These are phyloP conservation scores for Bolinopsis microptera DNA, from an alignment of 37 sponge, comb jelly and placozoan genomes.

Conservation along the genomic window DNA sequence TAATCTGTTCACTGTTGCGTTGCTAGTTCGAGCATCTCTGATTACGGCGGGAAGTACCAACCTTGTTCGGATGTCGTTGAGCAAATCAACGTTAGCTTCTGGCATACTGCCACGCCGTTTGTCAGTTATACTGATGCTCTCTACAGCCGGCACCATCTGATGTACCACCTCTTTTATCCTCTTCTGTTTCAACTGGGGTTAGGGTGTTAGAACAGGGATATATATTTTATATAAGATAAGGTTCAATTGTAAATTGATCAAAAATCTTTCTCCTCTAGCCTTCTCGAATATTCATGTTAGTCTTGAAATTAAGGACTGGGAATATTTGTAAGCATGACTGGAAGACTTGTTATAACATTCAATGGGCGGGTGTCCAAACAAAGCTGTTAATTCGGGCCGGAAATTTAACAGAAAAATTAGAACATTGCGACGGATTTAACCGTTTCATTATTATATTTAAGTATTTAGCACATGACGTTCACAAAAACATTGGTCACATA, in stretches of 20 bases:
- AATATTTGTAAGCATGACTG: neutral
- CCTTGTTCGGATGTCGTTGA: constrained; percentile 16
- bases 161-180: neutral
- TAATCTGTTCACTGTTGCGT: too few relatives aligned
- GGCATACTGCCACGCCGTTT: neutral
- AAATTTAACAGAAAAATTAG: neutral
- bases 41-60: too few relatives aligned
- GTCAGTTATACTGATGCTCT: neutral
- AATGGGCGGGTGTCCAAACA: neutral
- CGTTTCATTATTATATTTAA: neutral
- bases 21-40: too few relatives aligned
- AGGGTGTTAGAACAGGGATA: too few relatives aligned
- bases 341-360: neutral
- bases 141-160: neutral
- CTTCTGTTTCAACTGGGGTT: constrained; percentile 6
- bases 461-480: neutral
- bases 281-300: too few relatives aligned
- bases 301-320: too few relatives aligned
- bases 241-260: too few relatives aligned
- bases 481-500: neutral
- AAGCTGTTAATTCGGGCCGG: neutral
- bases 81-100: neutral
- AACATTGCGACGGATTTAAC: neutral
- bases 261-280: too few relatives aligned
- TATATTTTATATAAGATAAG: too few relatives aligned